Conservation (phyloP, 1,140 invertebrate genomes). For the Microplitis demolitor region DNA sequence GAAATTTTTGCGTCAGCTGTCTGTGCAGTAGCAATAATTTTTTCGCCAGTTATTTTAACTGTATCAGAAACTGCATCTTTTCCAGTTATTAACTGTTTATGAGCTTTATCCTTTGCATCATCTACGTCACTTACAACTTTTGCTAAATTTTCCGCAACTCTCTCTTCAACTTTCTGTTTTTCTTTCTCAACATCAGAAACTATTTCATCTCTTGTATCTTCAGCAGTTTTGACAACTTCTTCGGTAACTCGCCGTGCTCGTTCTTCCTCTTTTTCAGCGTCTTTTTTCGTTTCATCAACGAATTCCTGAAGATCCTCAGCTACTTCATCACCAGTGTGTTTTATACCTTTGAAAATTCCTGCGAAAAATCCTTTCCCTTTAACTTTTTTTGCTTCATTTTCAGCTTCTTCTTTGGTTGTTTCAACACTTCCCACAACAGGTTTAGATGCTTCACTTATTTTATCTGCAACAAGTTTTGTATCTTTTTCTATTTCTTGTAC, state of each 20-base stretch:
- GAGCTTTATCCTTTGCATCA: slow-evolving; percentile 37
- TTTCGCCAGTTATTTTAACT: neutral
- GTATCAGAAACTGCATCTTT: slow-evolving; percentile 16
- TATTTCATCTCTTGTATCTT: neutral
- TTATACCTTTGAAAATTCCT: slow-evolving; percentile 40
- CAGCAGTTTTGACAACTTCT: neutral
- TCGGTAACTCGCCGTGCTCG: slow-evolving; percentile 14
- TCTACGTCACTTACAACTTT: slow-evolving; percentile 24
- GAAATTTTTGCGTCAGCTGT: slow-evolving; percentile 35
- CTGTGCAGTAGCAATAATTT: neutral
- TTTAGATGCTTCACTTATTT: neutral
- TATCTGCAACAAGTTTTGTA: neutral
- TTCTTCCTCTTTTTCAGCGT: slow-evolving; percentile 34
- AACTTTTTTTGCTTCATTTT: slow-evolving; percentile 28
- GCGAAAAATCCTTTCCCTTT: slow-evolving; percentile 39
- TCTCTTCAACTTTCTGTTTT: slow-evolving; percentile 5
- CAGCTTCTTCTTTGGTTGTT: no score
- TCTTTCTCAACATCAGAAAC: no score
- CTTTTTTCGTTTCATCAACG: slow-evolving; percentile 36
- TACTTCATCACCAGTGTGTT: slow-evolving; percentile 40
- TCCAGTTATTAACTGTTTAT: neutral
- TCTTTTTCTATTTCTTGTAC: neutral
- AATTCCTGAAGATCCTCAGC: slow-evolving; percentile 40
- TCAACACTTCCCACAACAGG: no score
- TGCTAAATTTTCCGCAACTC: neutral